These are phyloP conservation scores for Diadromus collaris DNA, from an alignment of 2,888 invertebrate species.

Conservation along the genomic window DNA sequence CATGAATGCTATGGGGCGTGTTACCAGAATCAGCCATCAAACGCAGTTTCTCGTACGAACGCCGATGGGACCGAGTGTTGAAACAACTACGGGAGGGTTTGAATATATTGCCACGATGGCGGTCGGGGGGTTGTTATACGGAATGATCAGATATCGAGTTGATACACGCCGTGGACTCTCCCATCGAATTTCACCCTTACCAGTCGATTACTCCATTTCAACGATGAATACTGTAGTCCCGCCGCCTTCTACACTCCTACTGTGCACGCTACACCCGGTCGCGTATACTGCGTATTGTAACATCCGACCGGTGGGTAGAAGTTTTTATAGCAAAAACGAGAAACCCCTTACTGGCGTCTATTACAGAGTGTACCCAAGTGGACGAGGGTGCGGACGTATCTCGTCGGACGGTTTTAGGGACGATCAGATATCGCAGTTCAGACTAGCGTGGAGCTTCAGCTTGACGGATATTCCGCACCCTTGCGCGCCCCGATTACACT, in stretches of 20 bases:
- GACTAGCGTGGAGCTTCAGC: slow-evolving; percentile 26
- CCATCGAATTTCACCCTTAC: slow-evolving; percentile 54
- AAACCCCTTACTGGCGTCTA: slow-evolving; percentile 14
- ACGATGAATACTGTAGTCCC: slow-evolving; percentile 52
- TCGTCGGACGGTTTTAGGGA: slow-evolving; percentile 50
- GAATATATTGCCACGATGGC: slow-evolving; percentile 26
- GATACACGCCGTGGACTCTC: slow-evolving; percentile 47
- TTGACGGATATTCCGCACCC: slow-evolving; percentile 41
- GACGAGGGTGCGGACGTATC: slow-evolving; percentile 56
- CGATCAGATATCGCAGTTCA: slow-evolving; percentile 54
- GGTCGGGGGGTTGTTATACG: slow-evolving; percentile 20
- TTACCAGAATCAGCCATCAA: slow-evolving; percentile 47
- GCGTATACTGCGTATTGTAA: slow-evolving; percentile 13
- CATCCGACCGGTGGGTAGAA: background rate
- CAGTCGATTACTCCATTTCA: slow-evolving; percentile 62
- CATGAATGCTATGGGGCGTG: slow-evolving; percentile 26
- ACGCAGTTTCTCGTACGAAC: slow-evolving; percentile 20
- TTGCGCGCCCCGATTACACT: slow-evolving; percentile 53
- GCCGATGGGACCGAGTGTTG: slow-evolving; percentile 22
- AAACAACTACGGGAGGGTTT: slow-evolving; percentile 38
- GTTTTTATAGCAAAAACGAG: slow-evolving; percentile 23
- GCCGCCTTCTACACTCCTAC: slow-evolving; percentile 21
- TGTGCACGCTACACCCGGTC: background rate
- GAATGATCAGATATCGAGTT: slow-evolving; percentile 56
- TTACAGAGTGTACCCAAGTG: slow-evolving; percentile 1